A percentile compares a stretch with the other conserved stretches of the same genome.
Conservation (phyloP, 1,140 invertebrate genomes). For the Caerostris extrusa region DNA sequence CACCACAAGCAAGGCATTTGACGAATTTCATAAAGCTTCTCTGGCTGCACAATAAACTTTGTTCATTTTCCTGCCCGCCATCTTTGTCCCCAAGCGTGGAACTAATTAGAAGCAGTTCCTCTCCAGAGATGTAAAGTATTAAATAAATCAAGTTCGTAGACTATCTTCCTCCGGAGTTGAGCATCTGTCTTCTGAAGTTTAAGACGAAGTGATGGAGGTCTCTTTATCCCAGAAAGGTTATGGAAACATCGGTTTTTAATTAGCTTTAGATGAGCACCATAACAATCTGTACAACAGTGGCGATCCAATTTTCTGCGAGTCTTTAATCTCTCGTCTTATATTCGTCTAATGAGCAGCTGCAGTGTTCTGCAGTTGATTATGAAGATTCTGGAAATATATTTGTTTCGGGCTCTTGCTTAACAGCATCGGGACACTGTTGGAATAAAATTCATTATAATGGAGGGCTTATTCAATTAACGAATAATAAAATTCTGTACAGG, state of each 20-base stretch:
- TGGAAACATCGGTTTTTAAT: conserved; percentile 60
- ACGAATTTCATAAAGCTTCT: conserved; percentile 8
- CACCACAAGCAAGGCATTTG: conserved; percentile 44
- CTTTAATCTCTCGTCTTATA: conserved; percentile 36
- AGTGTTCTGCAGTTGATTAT: conserved; percentile 12
- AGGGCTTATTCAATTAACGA: background rate
- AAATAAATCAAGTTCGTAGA: conserved; percentile 57
- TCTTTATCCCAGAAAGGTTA: conserved; percentile 51
- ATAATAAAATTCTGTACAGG: background rate
- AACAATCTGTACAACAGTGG: conserved; percentile 29
- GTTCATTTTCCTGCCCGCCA: conserved; percentile 49
- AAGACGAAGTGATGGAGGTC: conserved; percentile 21
- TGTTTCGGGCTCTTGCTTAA: background rate
- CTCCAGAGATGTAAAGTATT: conserved; percentile 44
- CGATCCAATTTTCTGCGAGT: conserved; percentile 22
- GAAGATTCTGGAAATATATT: background rate
- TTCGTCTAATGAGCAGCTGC: conserved; percentile 21
- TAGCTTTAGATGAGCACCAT: conserved; percentile 33
- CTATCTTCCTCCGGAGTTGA: background rate
- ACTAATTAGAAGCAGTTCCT: conserved; percentile 49
- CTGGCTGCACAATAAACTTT: conserved; percentile 11
- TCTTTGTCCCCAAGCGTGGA: conserved; percentile 29
- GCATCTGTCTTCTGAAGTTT: conserved; percentile 30
- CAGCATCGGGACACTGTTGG: background rate
- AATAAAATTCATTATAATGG: background rate